Conservation (phyloP, 2,888 invertebrate genomes). For the Petrophora chlorosata region DNA sequence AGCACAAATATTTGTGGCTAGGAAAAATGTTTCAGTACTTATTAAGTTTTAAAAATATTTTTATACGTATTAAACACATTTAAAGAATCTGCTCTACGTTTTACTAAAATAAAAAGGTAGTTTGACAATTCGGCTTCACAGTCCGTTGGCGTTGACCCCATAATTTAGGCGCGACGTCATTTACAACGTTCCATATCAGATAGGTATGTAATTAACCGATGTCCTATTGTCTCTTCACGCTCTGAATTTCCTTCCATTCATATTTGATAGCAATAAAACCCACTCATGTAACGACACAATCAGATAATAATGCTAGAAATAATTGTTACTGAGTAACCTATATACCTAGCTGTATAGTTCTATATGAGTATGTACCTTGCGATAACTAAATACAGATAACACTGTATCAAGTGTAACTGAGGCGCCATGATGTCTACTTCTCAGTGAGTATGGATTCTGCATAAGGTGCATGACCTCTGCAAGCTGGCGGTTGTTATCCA, state of each 20-base stretch:
- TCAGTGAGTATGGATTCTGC: constrained; percentile 55
- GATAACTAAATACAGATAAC: constrained; percentile 67
- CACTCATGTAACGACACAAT: constrained; percentile 49
- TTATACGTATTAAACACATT: no score
- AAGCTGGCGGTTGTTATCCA: constrained; percentile 61
- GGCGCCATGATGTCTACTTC: constrained; percentile 68
- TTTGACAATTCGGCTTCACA: constrained; percentile 9
- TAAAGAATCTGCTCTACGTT: no score
- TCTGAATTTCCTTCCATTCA: constrained; percentile 67
- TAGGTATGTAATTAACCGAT: constrained; percentile 46
- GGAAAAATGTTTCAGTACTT: no score
- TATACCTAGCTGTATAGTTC: not conserved
- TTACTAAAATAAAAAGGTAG: no score
- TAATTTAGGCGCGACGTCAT: constrained; percentile 36
- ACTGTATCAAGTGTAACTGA: constrained; percentile 48
- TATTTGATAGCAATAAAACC: constrained; percentile 51
- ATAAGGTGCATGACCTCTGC: constrained; percentile 70
- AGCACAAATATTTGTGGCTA: no score
- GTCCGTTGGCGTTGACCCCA: constrained; percentile 22
- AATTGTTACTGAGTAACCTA: constrained; percentile 4
- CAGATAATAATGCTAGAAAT: constrained; percentile 56
- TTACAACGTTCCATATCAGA: constrained; percentile 44
- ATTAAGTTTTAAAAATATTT: no score
- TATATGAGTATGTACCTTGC: constrained; percentile 36
- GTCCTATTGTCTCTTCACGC: constrained; percentile 71